Base-by-base conservation (phyloP, 2,113 vertebrate species). In the Tapirus terrestris region DNA sequence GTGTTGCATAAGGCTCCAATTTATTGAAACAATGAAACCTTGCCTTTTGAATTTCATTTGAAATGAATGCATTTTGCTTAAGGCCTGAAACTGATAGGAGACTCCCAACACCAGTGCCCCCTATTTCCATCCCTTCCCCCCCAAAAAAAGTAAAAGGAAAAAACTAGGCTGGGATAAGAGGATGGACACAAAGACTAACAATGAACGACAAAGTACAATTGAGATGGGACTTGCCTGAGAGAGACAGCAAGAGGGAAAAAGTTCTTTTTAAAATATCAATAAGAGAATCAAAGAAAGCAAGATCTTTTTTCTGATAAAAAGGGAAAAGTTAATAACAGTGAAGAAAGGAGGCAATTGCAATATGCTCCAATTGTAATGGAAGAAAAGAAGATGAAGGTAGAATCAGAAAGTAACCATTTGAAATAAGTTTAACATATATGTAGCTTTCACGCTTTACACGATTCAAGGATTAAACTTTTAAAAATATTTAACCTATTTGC, bases 201-300 rank as follows among this genome's bases (percentile, higher is more conserved):
- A 94, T 96, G 95, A 98, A 91, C 89, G 95, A 97, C 94, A 96
- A 96, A 96, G 92, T 95, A 96, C 96, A 95, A 96, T 92, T 85
- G 97, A 95, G 92, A 93, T 93, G 39, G 77, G 60, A 96, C 96
- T 96, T 97, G 91, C 83, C 70, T 84, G 87, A 96, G 95, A 97
- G 68, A 97, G 83, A 92, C 86, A 96, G 97, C 89, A 96, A 97
- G 70, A 97, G 88, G 93, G 70, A 7, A 84, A 97, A 97, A 92
- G 68, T 90, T 94, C 95, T 97, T 97, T 98, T 97, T 97, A 98
- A 98, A 98, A 97, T 98, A 97, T 97, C 95, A 97, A 20, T 97
- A 97, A 97, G 97, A 96, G 94, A 96, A 98, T 98, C 97, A 98
- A 97, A 98, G 97, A 98, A 97, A 95, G 80, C 56, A 90, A 97